Percentiles rank a stretch among this genome's conserved stretches.
Conservation (phyloP, 2,888 invertebrate species). For the Caenorhabditis afra region DNA sequence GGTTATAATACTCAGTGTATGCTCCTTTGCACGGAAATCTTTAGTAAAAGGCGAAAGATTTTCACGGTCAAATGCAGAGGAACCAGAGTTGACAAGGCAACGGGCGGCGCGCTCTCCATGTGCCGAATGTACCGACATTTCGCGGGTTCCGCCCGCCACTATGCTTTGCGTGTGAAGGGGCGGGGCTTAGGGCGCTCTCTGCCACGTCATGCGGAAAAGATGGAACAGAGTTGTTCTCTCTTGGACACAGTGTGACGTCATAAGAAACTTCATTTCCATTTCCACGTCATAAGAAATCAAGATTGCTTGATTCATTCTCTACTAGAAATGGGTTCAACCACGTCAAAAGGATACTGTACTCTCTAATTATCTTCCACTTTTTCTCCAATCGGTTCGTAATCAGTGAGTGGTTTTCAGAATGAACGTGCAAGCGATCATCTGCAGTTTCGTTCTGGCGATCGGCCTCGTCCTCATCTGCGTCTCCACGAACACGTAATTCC, state of each 20-base stretch:
- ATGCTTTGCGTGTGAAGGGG: background rate
- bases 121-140: constrained; percentile 6
- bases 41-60: constrained; percentile 69
- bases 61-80: constrained; percentile 3
- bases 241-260: no score
- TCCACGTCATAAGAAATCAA: no score
- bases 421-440: constrained; percentile 67
- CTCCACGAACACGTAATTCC: constrained; percentile 63
- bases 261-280: no score
- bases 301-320: constrained; percentile 19
- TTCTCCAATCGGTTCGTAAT: no score
- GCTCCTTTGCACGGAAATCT: constrained; percentile 78
- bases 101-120: constrained; percentile 69
- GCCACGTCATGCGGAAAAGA: no score
- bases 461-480: constrained; percentile 65
- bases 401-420: constrained; percentile 11
- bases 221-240: no score
- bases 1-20: constrained; percentile 57
- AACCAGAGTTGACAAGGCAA: constrained; percentile 53
- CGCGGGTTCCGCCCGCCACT: constrained; percentile 16
- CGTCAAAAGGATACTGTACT: no score
- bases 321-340: constrained; percentile 61
- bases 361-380: no score
- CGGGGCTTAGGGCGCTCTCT: background rate
- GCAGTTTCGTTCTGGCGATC: constrained; percentile 63